Base-by-base conservation (phyloP, 2,888 invertebrate species). In the Cheilosia impressa region DNA sequence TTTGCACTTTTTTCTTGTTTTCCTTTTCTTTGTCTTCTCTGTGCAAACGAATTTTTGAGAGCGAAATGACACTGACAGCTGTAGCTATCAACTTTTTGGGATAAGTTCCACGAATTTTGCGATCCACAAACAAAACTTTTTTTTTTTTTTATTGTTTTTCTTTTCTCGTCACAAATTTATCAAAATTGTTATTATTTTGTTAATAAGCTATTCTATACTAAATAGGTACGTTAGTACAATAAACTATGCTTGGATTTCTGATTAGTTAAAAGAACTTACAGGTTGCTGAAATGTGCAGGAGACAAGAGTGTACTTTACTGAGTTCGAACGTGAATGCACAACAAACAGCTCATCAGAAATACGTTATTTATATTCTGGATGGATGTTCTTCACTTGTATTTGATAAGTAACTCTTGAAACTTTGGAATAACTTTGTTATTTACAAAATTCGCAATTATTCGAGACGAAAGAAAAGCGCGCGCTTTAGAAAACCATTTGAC, bases 1-100 rank as follows among this genome's bases (percentile, higher is more conserved):
- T 52, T 77, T 81, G 81, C 81, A 85, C 81, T 85, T 84, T 71
- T 83, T 47, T 63, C 78, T 78, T 81, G 75, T 84, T 85, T 60
- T 62, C 62, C 62, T 77, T 79, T 83, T 85, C 85, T 85, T 85
- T 85, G 85, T 85, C 85, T 85, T 76, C 68, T 81, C 81, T 52
- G 76, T 76, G 47, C 68, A 71, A 85, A 81, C 71, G 68, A 76
- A 41, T 80, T 77, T 72, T 50, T 53, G 76, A 85, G 85, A 84
- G 69, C 75, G 24, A 50, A 62, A 72, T 79, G 72, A 72, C 79
- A 79, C 65, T 85, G 85, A 85, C 85, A 81, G 55, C 38, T 57
- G 65, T 50, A 10, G 52, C 50, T 38, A 52, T 72, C 84, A 76
- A 85, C 80, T 41, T 47, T 1, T n/a, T 57, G 24, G 31, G 57